Evolutionary conservation across 2,797 vertebrate species (phyloP), one percentile per base, ranked within the genome.

Genomic region (Potorous gilbertii): DNA sequence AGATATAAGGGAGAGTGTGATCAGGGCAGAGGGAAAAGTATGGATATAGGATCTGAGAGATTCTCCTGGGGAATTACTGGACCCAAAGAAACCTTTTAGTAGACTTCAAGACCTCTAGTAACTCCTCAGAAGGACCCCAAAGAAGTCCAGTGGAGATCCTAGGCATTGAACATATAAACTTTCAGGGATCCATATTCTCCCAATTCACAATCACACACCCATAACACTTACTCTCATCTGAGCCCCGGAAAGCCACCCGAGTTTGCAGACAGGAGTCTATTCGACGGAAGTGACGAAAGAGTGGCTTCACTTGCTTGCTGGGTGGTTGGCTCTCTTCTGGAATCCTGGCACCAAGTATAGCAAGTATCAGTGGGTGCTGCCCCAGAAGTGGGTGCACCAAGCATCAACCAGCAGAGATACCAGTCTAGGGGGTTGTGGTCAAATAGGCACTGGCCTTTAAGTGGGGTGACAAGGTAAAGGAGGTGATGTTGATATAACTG

Each of bases 241-340:
- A 99, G 95, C 99, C 99, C 16, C 99, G 99, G 98, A 99, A 99
- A 1, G 99, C 99, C 98, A 99, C 99, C 55, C 99, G 98, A 1
- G 99, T 99, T 98, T 99, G 99, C 97, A 99, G 98, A 94, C 99
- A 99, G 97, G 99, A 99, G 92, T 99, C 99, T 90, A 99, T 99
- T 90, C 99, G 99, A 92, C 99, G 99, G 97, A 99, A 99, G 97
- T 99, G 99, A 96, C 99, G 99, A 98, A 99, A 99, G 4, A 99
- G 99, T 0, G 99, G 99, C 91, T 99, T 99, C 54, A 99, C 99
- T 98, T 99, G 99, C 98, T 99, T 99, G 98, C 98, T 99, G 94
- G 99, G 99, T 4, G 98, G 99, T 54, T 99, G 99, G 87, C 98
- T 99, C 97, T 99, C 99, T 96, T 99, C 99, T 0, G 99, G 98